Conservation (phyloP, 2,797 vertebrate genomes). For the Phrynocephalus vlangalii region DNA sequence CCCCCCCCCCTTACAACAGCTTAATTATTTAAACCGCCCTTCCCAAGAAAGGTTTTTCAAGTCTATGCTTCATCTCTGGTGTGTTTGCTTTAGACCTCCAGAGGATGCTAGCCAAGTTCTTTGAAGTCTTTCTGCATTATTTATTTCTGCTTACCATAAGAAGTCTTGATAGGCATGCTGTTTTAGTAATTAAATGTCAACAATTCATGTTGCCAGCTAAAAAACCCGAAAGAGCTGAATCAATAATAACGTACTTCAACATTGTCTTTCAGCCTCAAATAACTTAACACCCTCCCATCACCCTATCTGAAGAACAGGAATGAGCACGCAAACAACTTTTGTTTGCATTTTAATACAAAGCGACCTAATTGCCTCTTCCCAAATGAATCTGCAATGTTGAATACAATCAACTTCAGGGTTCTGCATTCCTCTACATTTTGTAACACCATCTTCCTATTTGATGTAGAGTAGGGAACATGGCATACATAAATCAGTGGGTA, state of each 20-base stretch:
- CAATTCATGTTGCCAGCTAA: conserved; percentile 72
- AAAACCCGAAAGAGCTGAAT: conserved; percentile 65
- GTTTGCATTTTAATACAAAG: neutral
- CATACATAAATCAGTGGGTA: neutral
- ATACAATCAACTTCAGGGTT: neutral
- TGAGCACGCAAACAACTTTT: neutral
- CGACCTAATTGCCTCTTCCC: neutral
- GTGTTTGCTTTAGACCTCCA: conserved; percentile 65
- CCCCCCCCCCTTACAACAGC: conserved; percentile 50
- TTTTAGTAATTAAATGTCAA: conserved; percentile 79
- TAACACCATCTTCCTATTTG: neutral
- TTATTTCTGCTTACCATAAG: conserved; percentile 74
- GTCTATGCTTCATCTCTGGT: conserved; percentile 55
- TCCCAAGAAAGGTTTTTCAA: conserved; percentile 8
- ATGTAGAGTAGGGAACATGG: neutral
- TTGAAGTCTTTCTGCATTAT: conserved; percentile 76
- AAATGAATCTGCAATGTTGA: neutral
- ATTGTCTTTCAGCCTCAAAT: conserved; percentile 59
- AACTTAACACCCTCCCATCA: conserved; percentile 53
- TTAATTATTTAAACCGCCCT: conserved; percentile 73
- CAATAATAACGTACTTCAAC: conserved; percentile 70
- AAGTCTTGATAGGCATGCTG: conserved; percentile 65
- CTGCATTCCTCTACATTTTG: neutral
- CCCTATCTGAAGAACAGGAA: neutral
- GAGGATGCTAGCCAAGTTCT: conserved; percentile 70